These are phyloP conservation scores for Microcebus lehilahytsara DNA, from an alignment of 2,113 vertebrate species.

Conservation along the genomic window DNA sequence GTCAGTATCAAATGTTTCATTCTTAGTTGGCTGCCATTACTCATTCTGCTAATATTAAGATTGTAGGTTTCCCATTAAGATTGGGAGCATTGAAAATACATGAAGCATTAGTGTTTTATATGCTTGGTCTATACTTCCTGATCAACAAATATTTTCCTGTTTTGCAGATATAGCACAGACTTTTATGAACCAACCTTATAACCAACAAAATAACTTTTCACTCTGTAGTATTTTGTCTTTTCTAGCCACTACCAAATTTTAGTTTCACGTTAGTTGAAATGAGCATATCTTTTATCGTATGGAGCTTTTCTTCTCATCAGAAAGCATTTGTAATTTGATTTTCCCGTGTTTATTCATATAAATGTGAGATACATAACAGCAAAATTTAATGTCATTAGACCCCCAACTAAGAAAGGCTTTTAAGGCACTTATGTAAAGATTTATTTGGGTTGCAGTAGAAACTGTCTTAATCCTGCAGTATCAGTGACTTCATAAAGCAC, in stretches of 20 bases:
- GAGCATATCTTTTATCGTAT: neutral
- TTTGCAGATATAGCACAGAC: conserved; percentile 12
- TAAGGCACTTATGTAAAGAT: conserved; percentile 17
- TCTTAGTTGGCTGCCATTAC: conserved; percentile 9
- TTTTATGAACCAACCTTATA: conserved; percentile 25
- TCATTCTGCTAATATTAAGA: conserved; percentile 29
- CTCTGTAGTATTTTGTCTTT: conserved; percentile 19
- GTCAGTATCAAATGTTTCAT: conserved; percentile 41
- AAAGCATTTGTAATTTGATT: conserved; percentile 44
- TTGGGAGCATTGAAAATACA: neutral
- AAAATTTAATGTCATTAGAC: conserved; percentile 5
- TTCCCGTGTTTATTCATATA: conserved; percentile 9
- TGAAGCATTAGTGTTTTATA: neutral
- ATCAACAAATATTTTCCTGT: conserved; percentile 7
- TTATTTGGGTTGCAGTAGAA: conserved; percentile 41
- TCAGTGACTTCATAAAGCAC: neutral
- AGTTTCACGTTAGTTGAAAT: conserved; percentile 4
- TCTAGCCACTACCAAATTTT: conserved; percentile 32
- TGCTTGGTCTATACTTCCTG: conserved; percentile 25
- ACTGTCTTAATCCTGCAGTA: conserved; percentile 21
- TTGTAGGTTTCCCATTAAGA: conserved; percentile 36
- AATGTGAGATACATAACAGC: neutral
- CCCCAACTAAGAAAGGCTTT: conserved; percentile 8
- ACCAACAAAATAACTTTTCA: neutral
- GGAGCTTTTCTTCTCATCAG: conserved; percentile 24